Conservation (phyloP, 2,113 vertebrate genomes). For the Ardeotis arabs region DNA sequence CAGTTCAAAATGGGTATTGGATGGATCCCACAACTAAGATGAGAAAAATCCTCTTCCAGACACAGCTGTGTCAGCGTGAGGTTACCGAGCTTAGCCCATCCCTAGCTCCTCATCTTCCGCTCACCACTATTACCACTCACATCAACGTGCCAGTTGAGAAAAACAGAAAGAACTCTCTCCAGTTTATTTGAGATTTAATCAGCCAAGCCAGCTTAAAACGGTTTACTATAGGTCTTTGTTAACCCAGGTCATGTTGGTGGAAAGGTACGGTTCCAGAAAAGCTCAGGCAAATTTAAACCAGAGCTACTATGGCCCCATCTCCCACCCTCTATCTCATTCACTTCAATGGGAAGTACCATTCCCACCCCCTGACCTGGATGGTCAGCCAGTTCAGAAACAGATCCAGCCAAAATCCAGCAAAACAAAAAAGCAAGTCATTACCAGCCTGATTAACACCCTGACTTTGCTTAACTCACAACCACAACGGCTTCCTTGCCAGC, state of each 20-base stretch:
- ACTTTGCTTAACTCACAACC: background rate
- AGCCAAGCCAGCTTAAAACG: background rate
- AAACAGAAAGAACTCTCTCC: background rate
- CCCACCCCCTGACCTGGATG: background rate
- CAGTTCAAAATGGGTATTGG: background rate
- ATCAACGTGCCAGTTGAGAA: background rate
- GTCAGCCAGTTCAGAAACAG: background rate
- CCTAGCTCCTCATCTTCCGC: background rate
- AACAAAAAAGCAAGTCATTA: background rate
- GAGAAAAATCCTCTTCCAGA: background rate
- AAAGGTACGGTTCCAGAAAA: background rate
- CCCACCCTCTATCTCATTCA: background rate
- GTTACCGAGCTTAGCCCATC: background rate
- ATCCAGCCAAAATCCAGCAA: conserved; percentile 26
- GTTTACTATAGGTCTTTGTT: background rate
- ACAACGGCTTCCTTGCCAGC: background rate
- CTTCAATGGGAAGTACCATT: background rate
- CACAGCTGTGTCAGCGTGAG: background rate
- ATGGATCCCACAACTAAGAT: background rate
- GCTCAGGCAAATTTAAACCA: background rate
- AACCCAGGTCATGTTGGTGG: background rate
- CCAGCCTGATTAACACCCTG: background rate
- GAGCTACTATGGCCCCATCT: background rate
- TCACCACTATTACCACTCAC: background rate
- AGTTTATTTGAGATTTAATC: background rate